Conservation (phyloP, 2,113 vertebrate genomes). For the Megaceryle torquata region DNA sequence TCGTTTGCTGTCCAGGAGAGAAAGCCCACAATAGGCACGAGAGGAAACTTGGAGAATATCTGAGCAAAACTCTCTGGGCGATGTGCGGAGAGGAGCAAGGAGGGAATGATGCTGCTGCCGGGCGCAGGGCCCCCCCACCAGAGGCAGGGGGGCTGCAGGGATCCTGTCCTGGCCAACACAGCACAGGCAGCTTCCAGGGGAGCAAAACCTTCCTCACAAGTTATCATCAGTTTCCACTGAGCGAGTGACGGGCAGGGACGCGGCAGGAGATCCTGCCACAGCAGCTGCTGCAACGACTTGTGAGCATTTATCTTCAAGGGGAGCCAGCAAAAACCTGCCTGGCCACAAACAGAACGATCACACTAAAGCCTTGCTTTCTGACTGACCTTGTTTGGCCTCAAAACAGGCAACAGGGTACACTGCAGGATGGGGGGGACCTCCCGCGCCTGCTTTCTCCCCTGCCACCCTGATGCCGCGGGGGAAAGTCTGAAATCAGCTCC, state of each 20-base stretch:
- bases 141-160: background rate
- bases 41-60: slow-evolving; percentile 34
- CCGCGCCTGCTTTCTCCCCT: background rate
- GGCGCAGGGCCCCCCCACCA: background rate
- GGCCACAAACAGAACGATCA: accelerated
- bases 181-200: background rate
- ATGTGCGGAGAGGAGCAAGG: accelerated
- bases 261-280: background rate
- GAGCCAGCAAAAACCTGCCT: background rate
- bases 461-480: accelerated
- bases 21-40: slow-evolving; percentile 11
- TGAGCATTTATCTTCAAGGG: background rate
- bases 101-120: background rate
- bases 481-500: accelerated
- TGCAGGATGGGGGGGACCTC: background rate
- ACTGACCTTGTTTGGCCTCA: background rate
- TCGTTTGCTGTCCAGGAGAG: slow-evolving; percentile 73
- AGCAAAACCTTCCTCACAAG: background rate
- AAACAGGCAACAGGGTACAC: accelerated
- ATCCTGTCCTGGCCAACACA: background rate
- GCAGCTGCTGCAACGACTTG: accelerated
- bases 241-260: accelerated
- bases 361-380: accelerated
- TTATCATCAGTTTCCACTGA: accelerated
- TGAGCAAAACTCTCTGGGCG: background rate